phyloP scores from a whole-genome alignment of 2,113 vertebrate genomes.

The Scortum barcoo region DNA sequence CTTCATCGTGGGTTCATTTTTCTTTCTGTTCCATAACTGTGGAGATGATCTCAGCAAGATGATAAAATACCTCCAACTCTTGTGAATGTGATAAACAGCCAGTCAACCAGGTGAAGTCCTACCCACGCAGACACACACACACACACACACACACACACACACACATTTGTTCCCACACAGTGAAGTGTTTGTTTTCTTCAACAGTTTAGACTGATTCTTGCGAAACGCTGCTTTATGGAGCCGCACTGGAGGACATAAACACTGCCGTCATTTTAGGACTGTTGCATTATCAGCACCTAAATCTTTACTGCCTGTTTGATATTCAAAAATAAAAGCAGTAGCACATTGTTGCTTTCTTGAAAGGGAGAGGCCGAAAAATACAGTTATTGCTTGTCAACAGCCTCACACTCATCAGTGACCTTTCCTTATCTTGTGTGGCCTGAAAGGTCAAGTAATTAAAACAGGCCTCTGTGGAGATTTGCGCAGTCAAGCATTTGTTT shows the following conservation, averaged over 20 bases:
- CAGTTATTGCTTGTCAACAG: not conserved
- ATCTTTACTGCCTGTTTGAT: not conserved
- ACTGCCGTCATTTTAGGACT: not conserved
- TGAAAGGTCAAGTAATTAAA: constrained; percentile 33
- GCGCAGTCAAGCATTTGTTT: constrained; percentile 44
- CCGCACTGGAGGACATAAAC: constrained; percentile 3
- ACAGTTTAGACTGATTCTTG: not conserved
- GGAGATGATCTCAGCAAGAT: not conserved
- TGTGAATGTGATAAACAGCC: constrained; percentile 24
- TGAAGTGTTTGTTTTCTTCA: constrained; percentile 12
- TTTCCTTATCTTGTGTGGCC: not conserved
- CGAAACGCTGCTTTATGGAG: constrained; percentile 7
- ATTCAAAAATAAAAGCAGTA: not conserved
- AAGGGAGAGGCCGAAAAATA: not conserved
- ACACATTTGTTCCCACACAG: not conserved
- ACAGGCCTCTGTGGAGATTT: constrained; percentile 11
- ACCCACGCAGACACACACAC: not conserved
- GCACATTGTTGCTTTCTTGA: not conserved
- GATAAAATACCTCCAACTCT: not conserved
- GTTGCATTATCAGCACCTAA: constrained; percentile 2
- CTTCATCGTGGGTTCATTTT: constrained; percentile 9
- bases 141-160: not conserved
- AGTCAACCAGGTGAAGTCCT: constrained; percentile 7
- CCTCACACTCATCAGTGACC: not conserved
- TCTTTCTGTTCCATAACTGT: constrained; percentile 15